Evolutionary conservation across 2,797 vertebrate species (phyloP).

Genomic region (Hydrophis major): DNA sequence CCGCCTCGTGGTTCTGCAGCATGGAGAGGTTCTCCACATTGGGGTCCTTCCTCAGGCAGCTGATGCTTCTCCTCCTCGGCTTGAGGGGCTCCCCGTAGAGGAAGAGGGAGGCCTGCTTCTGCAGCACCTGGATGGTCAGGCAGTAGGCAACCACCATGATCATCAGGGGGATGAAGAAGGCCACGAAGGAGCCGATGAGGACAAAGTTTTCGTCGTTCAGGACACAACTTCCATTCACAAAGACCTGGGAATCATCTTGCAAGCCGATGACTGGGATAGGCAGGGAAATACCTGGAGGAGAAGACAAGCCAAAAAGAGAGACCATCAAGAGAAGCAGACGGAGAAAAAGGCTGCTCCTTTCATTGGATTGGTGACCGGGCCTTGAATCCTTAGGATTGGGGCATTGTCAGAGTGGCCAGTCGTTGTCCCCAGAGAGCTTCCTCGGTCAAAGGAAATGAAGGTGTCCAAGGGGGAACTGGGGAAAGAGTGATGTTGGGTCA

Average conservation of each 20-base stretch:
- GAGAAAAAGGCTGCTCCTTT: neutral
- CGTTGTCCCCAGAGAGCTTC: neutral
- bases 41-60: slow-evolving; percentile 77
- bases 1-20: slow-evolving; percentile 79
- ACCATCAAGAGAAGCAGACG: neutral
- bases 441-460: neutral
- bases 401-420: neutral
- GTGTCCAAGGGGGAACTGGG: neutral
- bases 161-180: slow-evolving; percentile 96
- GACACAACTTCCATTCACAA: slow-evolving; percentile 87
- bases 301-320: slow-evolving; percentile 18
- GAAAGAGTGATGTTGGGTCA: neutral
- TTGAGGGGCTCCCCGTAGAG: slow-evolving; percentile 76
- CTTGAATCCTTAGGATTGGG: neutral
- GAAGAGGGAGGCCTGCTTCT: slow-evolving; percentile 91
- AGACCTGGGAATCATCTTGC: slow-evolving; percentile 89
- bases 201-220: slow-evolving; percentile 94
- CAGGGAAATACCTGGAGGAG: slow-evolving; percentile 84
- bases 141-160: slow-evolving; percentile 98
- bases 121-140: slow-evolving; percentile 91
- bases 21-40: slow-evolving; percentile 79
- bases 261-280: slow-evolving; percentile 95
- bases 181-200: slow-evolving; percentile 95
- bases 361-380: neutral
- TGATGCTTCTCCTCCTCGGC: slow-evolving; percentile 81